Evolutionary conservation across 2,113 vertebrate species (phyloP).

Genomic region (Lota lota): DNA sequence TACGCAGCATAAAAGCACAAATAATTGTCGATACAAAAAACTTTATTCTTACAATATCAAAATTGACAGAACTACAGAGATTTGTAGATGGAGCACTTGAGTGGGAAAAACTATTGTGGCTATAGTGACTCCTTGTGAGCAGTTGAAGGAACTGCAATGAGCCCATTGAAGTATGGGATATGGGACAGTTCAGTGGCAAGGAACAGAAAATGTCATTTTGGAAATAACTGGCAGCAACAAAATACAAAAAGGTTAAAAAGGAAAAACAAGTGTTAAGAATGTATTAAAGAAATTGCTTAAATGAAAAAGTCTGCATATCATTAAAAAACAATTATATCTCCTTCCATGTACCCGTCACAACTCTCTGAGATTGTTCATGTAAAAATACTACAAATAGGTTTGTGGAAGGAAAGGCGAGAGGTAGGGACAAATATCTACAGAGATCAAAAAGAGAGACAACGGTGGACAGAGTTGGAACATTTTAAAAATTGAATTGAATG

Average conservation of each 20-base stretch:
- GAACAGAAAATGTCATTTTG: slow-evolving; percentile 22
- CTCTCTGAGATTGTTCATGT: slow-evolving; percentile 39
- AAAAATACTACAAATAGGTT: slow-evolving; percentile 31
- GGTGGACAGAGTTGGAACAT: slow-evolving; percentile 16
- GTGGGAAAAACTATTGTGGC: slow-evolving; percentile 28
- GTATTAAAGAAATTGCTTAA: slow-evolving; percentile 41
- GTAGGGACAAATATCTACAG: slow-evolving; percentile 35
- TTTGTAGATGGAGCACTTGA: slow-evolving; percentile 56
- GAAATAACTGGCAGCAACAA: slow-evolving; percentile 39
- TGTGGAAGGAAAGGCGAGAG: slow-evolving; percentile 10
- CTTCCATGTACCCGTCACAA: slow-evolving; percentile 39
- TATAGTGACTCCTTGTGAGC: slow-evolving; percentile 22
- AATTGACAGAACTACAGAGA: slow-evolving; percentile 65
- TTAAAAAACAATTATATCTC: slow-evolving; percentile 11
- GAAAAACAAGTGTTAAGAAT: slow-evolving; percentile 24
- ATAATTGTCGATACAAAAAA: slow-evolving; percentile 62
- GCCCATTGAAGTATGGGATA: slow-evolving; percentile 41
- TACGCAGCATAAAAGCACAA: background rate
- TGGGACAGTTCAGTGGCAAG: background rate
- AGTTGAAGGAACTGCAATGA: slow-evolving; percentile 31
- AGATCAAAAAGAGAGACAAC: background rate
- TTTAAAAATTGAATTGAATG: slow-evolving; percentile 17
- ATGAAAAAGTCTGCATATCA: slow-evolving; percentile 37
- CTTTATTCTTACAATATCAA: slow-evolving; percentile 75
- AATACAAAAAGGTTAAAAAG: slow-evolving; percentile 44